Evolutionary conservation across 2,888 invertebrate genomes (phyloP), one percentile per base, ranked within the genome.

Genomic region (Crepidodera aurea): DNA sequence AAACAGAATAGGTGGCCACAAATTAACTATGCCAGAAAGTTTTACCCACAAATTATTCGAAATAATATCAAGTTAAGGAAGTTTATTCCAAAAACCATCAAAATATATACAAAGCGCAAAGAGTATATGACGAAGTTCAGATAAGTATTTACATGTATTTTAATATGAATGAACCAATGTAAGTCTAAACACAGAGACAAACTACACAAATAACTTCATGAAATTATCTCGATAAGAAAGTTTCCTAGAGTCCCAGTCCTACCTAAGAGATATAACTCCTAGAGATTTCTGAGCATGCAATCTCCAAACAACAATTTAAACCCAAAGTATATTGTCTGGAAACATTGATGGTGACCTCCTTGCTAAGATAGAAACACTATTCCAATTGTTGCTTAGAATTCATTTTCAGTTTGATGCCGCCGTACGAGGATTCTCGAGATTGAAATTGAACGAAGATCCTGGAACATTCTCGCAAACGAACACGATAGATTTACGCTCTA

Each of bases 321-420:
- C 73, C 75, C 75, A 73, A 73, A 78, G 74, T 80, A 79, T 75
- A 80, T 80, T 76, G 79, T 77, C 68, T 71, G 72, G 72, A 80
- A 80, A 79, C 79, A 79, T 79, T 79, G 78, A 79, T 78, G 80
- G 75, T 79, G 79, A 79, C 79, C 79, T 77, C 78, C 73, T 73
- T 77, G 76, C 76, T 75, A 71, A 79, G 78, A 79, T 79, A 79
- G 78, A 77, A 77, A 76, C 74, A 75, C 72, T 76, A 78, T 78
- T 78, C 78, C 78, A 77, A 77, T 78, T 78, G 74, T 71, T 75
- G 60, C 67, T 60, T 42, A 48, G 61, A 60, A 60, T 53, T 60
- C 32, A 60, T 53, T 57, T 39, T 15, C 42, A 42, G 29, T 59
- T 27, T 51, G 53, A 46, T 18, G 44, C 18, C n/a, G n/a, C n/a